Percentiles rank a stretch among this genome's conserved stretches.
Conservation (phyloP, 53 echinoderm and acorn worm species). For the Paracentrotus lividus region DNA sequence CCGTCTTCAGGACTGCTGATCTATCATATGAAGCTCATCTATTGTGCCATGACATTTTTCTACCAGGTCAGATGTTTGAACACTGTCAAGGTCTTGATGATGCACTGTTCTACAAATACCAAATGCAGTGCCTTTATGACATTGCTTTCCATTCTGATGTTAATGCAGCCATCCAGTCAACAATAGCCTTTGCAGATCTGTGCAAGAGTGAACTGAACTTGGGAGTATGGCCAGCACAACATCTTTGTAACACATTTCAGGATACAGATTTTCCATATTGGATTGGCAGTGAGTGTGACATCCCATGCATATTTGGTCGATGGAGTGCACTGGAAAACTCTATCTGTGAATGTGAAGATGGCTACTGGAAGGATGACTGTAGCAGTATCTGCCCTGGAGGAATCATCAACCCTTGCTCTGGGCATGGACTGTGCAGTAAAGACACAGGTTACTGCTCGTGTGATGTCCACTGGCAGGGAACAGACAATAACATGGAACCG, state of each 20-base stretch:
- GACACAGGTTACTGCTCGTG: slow-evolving; percentile 80
- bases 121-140: slow-evolving; percentile 83
- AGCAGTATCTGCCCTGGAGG: slow-evolving; percentile 79
- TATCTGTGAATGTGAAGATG: slow-evolving; percentile 77
- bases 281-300: slow-evolving; percentile 82
- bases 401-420: slow-evolving; percentile 72
- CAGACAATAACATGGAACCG: neutral
- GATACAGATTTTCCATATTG: slow-evolving; percentile 81
- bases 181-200: slow-evolving; percentile 75
- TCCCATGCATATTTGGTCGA: slow-evolving; percentile 79
- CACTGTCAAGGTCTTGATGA: slow-evolving; percentile 70
- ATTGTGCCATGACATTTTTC: slow-evolving; percentile 74
- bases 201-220: slow-evolving; percentile 69
- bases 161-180: slow-evolving; percentile 79
- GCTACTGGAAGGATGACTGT: slow-evolving; percentile 84
- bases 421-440: slow-evolving; percentile 78
- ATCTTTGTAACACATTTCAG: slow-evolving; percentile 80
- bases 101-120: slow-evolving; percentile 69
- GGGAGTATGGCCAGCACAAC: slow-evolving; percentile 77
- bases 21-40: slow-evolving; percentile 67
- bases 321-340: slow-evolving; percentile 24
- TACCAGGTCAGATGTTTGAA: slow-evolving; percentile 69
- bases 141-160: slow-evolving; percentile 80
- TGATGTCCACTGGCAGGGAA: slow-evolving; percentile 78
- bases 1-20: slow-evolving; percentile 67